Percentiles rank a stretch among this genome's conserved stretches.
Evolutionary conservation across 2,113 vertebrate genomes (phyloP).

Genomic region (Dascyllus trimaculatus): DNA sequence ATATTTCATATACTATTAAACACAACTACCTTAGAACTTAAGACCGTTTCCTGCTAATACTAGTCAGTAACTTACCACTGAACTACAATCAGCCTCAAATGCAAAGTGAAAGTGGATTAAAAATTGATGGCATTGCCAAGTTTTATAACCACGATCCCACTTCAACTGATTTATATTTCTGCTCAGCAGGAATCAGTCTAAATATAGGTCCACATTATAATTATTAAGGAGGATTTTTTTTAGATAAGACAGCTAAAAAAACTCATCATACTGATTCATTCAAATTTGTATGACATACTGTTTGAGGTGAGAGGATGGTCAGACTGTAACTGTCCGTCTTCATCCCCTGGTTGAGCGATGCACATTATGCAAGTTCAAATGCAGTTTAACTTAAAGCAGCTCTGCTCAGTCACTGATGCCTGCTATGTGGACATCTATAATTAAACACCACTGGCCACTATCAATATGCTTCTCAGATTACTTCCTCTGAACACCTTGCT

Average conservation of each 20-base stretch:
- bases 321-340: background rate
- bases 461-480: constrained; percentile 7
- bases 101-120: background rate
- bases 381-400: constrained; percentile 16
- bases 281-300: background rate
- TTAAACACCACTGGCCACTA: background rate
- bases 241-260: constrained; percentile 6
- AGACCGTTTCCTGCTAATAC: background rate
- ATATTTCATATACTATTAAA: background rate
- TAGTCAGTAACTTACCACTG: background rate
- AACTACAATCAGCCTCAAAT: background rate
- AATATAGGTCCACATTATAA: constrained; percentile 8
- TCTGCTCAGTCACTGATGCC: background rate
- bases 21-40: background rate
- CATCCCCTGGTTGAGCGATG: background rate
- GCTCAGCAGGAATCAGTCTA: background rate
- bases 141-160: background rate
- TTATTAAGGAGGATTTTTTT: background rate
- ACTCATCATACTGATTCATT: background rate
- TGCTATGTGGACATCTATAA: constrained; percentile 1
- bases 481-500: constrained; percentile 2
- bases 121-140: background rate
- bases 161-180: constrained; percentile 5
- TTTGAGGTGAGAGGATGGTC: background rate
- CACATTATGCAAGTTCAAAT: constrained; percentile 11